These are phyloP conservation scores for Megaceryle maxima DNA, from an alignment of 2,113 vertebrate genomes.

Conservation along the genomic window DNA sequence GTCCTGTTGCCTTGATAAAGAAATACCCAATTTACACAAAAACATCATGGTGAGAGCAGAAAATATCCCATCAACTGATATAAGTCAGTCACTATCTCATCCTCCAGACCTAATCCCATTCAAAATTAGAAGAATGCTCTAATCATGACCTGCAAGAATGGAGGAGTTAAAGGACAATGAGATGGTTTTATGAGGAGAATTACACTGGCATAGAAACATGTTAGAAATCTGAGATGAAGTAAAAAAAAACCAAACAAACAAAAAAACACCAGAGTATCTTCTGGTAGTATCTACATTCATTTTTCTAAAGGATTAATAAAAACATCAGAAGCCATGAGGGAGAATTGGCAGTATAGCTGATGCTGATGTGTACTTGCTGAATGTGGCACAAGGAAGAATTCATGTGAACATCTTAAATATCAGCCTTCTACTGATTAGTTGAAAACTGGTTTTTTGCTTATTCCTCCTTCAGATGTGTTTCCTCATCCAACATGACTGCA, in stretches of 20 bases:
- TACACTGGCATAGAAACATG: neutral
- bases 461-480: neutral
- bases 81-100: neutral
- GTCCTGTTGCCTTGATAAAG: neutral
- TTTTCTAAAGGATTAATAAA: neutral
- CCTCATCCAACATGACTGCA: neutral
- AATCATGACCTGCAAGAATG: neutral
- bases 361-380: neutral
- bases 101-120: neutral
- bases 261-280: neutral
- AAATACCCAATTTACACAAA: neutral
- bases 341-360: neutral
- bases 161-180: neutral
- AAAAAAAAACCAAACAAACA: no score
- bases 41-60: neutral
- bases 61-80: neutral
- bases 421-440: neutral
- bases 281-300: neutral
- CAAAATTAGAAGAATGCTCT: constrained; percentile 1
- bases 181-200: neutral
- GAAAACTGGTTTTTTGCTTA: neutral
- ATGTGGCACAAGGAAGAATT: neutral
- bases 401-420: neutral
- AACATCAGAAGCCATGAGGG: neutral
- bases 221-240: neutral